Evolutionary conservation across 2,113 vertebrate genomes (phyloP).

Genomic region (Tyto alba): DNA sequence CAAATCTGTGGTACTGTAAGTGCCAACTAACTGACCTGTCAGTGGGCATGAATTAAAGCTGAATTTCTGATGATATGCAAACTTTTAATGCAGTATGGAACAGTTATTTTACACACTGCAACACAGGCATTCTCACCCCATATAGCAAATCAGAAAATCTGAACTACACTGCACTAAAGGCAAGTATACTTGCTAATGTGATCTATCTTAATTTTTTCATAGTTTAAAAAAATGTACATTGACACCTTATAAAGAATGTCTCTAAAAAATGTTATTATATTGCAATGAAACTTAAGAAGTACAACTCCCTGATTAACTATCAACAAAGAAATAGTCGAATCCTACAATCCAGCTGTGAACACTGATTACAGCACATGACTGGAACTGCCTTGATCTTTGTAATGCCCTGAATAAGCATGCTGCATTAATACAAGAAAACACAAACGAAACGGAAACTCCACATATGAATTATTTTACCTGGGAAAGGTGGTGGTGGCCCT

Average conservation of each 20-base stretch:
- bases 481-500: slow-evolving; percentile 91
- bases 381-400: slow-evolving; percentile 36
- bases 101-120: not conserved
- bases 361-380: slow-evolving; percentile 16
- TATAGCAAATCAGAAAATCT: not conserved
- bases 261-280: not conserved
- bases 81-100: not conserved
- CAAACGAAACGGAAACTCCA: slow-evolving; percentile 35
- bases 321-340: slow-evolving; percentile 11
- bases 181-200: not conserved
- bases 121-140: not conserved
- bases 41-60: not conserved
- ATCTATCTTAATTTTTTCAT: not conserved
- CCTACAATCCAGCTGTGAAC: not conserved
- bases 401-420: slow-evolving; percentile 39
- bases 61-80: not conserved
- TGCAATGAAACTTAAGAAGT: not conserved
- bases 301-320: slow-evolving; percentile 48
- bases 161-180: not conserved
- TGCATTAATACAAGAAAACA: slow-evolving; percentile 49
- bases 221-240: not conserved
- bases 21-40: not conserved
- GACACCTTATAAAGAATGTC: not conserved
- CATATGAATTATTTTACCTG: slow-evolving; percentile 75
- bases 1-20: not conserved